phyloP scores from a whole-genome alignment of 92 coral and sea anemone species.

The Epizoanthus stellaris region DNA sequence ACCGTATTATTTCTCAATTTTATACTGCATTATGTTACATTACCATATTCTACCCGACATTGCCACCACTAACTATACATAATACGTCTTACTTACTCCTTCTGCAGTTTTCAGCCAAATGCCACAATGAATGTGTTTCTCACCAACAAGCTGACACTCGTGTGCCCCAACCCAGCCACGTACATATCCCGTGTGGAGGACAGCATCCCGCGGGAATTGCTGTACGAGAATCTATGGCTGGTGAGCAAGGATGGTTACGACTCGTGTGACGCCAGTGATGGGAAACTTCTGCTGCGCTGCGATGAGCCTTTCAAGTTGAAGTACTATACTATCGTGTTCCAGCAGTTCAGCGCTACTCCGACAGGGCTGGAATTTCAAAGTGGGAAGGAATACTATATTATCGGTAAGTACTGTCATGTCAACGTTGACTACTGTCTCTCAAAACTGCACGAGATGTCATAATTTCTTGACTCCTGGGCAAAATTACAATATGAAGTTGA shows the following conservation, averaged over 20 bases:
- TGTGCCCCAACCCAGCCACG: constrained; percentile 83
- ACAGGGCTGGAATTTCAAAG: constrained; percentile 75
- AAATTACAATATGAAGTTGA: too few relatives aligned
- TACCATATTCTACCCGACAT: too few relatives aligned
- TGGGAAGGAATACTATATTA: constrained; percentile 74
- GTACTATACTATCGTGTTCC: constrained; percentile 70
- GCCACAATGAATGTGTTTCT: constrained; percentile 47
- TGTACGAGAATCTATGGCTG: constrained; percentile 80
- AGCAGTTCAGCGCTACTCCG: constrained; percentile 74
- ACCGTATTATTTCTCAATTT: too few relatives aligned
- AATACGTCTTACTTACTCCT: neutral
- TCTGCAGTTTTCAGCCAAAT: constrained; percentile 32
- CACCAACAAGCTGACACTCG: constrained; percentile 52
- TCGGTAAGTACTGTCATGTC: constrained; percentile 55
- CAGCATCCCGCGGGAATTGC: constrained; percentile 60
- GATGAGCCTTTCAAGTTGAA: constrained; percentile 64
- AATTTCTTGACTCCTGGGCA: too few relatives aligned
- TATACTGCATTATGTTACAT: too few relatives aligned
- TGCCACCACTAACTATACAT: too few relatives aligned
- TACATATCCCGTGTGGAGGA: constrained; percentile 54
- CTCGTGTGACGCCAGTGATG: constrained; percentile 62
- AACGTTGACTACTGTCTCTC: neutral
- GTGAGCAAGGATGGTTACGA: constrained; percentile 72
- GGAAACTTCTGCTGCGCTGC: constrained; percentile 63
- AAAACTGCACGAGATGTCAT: too few relatives aligned